These are phyloP conservation scores for Mobula birostris DNA, from an alignment of 2,113 vertebrate genomes.

Conservation along the genomic window DNA sequence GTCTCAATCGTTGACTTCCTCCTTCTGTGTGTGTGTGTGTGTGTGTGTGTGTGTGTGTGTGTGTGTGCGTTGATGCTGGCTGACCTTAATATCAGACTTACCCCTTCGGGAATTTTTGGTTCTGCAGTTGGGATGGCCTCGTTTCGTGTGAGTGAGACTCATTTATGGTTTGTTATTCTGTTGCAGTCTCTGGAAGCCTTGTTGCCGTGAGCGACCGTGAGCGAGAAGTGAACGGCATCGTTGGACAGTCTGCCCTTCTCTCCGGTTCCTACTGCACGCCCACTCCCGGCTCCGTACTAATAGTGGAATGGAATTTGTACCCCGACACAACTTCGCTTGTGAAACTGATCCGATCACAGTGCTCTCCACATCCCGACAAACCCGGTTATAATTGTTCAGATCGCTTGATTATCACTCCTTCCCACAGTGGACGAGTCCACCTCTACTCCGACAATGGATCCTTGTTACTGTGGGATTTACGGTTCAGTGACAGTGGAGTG, in stretches of 20 bases:
- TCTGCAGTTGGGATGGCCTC: too few relatives aligned
- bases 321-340: not conserved
- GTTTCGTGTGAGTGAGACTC: too few relatives aligned
- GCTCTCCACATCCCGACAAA: not conserved
- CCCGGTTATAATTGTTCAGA: not conserved
- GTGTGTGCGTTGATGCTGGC: too few relatives aligned
- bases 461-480: not conserved
- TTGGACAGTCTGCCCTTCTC: not conserved
- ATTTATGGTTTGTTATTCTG: not conserved
- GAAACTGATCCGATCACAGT: not conserved
- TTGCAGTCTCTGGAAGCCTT: not conserved
- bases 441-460: not conserved
- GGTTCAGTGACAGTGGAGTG: not conserved
- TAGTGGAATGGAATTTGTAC: not conserved
- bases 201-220: not conserved
- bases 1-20: too few relatives aligned
- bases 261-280: not conserved
- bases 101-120: too few relatives aligned
- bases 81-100: too few relatives aligned
- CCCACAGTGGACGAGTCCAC: not conserved
- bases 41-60: too few relatives aligned
- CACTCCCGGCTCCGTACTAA: not conserved
- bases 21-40: too few relatives aligned
- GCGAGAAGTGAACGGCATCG: not conserved
- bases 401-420: rapidly evolving